Evolutionary conservation across 2,888 invertebrate genomes (phyloP).

Genomic region (Idaea dimidiata): DNA sequence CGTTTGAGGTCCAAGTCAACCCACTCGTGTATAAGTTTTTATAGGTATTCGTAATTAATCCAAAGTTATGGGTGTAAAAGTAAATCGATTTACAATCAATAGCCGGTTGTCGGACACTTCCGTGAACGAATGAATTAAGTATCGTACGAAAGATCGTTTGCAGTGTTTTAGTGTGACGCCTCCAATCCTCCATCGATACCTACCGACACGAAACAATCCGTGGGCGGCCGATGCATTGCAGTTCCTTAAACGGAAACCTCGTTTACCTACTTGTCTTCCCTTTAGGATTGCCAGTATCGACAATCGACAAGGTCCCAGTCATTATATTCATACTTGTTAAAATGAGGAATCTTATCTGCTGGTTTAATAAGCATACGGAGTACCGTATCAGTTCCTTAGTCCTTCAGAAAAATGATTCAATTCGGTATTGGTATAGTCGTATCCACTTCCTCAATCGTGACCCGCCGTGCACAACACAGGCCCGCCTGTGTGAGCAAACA

Average conservation of each 20-base stretch:
- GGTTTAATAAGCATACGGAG: conserved; percentile 48
- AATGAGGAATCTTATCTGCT: conserved; percentile 50
- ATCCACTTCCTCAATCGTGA: conserved; percentile 63
- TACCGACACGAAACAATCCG: conserved; percentile 43
- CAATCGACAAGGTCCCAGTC: conserved; percentile 55
- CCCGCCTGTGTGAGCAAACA: conserved; percentile 41
- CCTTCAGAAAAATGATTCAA: conserved; percentile 56
- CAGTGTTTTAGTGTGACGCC: conserved; percentile 67
- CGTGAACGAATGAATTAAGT: conserved; percentile 58
- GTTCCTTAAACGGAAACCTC: conserved; percentile 66
- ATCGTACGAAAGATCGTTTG: conserved; percentile 67
- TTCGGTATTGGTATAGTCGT: conserved; percentile 34
- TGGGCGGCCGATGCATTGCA: conserved; percentile 76
- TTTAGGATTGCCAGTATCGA: conserved; percentile 64
- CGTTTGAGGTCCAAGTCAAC: conserved; percentile 1
- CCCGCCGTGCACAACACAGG: conserved; percentile 38
- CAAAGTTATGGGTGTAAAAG: conserved; percentile 15
- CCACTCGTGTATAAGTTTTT: background rate
- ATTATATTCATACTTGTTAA: conserved; percentile 52
- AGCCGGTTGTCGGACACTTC: conserved; percentile 62
- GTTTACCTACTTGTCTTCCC: conserved; percentile 74
- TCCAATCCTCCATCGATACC: conserved; percentile 63
- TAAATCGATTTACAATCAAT: conserved; percentile 48
- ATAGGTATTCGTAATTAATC: background rate
- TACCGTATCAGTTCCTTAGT: conserved; percentile 38